These are phyloP conservation scores for Philaethria dido DNA, from an alignment of 2,888 invertebrate genomes.

Conservation along the genomic window DNA sequence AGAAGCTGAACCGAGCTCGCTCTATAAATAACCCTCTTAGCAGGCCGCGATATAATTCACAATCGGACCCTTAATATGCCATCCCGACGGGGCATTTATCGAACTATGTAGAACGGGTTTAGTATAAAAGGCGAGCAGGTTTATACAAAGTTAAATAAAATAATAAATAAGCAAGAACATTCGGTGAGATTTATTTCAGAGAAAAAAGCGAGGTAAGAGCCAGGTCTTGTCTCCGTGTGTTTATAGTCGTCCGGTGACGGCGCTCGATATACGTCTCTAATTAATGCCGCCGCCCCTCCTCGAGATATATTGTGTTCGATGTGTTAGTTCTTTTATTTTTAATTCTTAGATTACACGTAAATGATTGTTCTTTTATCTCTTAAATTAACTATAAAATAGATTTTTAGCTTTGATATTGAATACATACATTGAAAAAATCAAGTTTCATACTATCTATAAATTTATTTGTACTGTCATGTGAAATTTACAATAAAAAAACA, in stretches of 20 bases:
- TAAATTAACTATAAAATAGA: conserved; percentile 35
- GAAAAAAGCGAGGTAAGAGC: conserved; percentile 76
- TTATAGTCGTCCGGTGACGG: conserved; percentile 71
- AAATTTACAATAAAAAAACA: conserved; percentile 58
- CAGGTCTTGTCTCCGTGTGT: conserved; percentile 74
- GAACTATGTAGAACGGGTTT: conserved; percentile 76
- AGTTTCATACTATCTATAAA: conserved; percentile 6
- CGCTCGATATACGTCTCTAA: conserved; percentile 73
- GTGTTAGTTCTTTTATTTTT: conserved; percentile 57
- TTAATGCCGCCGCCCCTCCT: conserved; percentile 70
- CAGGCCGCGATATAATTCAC: conserved; percentile 74
- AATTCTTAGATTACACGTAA: conserved; percentile 48
- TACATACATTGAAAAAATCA: background rate
- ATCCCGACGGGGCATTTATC: conserved; percentile 74
- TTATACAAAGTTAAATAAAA: conserved; percentile 74
- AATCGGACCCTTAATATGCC: conserved; percentile 72
- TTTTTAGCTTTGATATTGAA: background rate
- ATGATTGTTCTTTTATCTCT: conserved; percentile 46
- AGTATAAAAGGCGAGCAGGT: conserved; percentile 73
- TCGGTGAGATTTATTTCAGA: conserved; percentile 81
- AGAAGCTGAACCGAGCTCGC: conserved; percentile 54
- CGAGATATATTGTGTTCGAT: conserved; percentile 63
- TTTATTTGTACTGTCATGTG: conserved; percentile 51
- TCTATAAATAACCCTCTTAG: conserved; percentile 76
- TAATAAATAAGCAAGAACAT: conserved; percentile 79